phyloP scores from a whole-genome alignment of 2,797 vertebrate genomes.

The Petrocephalus schoutedeni region DNA sequence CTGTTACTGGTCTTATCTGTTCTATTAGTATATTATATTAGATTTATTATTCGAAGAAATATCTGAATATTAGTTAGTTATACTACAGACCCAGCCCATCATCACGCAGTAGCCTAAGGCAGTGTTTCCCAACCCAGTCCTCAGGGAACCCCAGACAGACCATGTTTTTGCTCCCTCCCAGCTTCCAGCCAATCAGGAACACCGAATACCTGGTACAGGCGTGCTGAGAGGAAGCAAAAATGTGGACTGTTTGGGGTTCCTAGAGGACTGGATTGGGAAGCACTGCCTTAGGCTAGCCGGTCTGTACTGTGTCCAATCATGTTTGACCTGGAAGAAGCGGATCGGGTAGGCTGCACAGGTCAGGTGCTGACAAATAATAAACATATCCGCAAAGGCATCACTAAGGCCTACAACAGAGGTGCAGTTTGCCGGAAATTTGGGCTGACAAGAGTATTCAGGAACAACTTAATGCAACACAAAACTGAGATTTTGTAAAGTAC shows the following conservation, averaged over 20 bases:
- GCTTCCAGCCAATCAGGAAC: too few species aligned
- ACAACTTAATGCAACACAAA: not conserved
- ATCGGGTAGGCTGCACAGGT: not conserved
- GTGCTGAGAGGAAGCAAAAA: too few species aligned
- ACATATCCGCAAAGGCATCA: not conserved
- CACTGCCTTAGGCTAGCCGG: not conserved
- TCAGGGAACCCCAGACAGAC: too few species aligned
- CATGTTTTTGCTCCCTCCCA: too few species aligned
- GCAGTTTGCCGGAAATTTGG: not conserved
- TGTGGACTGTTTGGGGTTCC: too few species aligned
- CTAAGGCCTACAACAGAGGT: not conserved
- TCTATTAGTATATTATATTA: not conserved
- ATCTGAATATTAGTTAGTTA: not conserved
- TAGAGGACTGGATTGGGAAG: too few species aligned
- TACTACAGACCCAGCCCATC: not conserved
- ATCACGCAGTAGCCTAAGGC: not conserved
- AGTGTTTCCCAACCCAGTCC: too few species aligned
- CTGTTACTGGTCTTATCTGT: not conserved
- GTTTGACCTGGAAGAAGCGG: not conserved
- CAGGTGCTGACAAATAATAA: not conserved
- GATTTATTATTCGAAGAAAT: not conserved
- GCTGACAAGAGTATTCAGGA: too few species aligned
- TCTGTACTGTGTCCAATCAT: not conserved
- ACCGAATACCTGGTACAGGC: too few species aligned
- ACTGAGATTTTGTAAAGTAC: not conserved